Evolutionary conservation across 2,797 vertebrate species (phyloP), one percentile per base, ranked within the genome.

Genomic region (Cynodonichthys magdalenae): DNA sequence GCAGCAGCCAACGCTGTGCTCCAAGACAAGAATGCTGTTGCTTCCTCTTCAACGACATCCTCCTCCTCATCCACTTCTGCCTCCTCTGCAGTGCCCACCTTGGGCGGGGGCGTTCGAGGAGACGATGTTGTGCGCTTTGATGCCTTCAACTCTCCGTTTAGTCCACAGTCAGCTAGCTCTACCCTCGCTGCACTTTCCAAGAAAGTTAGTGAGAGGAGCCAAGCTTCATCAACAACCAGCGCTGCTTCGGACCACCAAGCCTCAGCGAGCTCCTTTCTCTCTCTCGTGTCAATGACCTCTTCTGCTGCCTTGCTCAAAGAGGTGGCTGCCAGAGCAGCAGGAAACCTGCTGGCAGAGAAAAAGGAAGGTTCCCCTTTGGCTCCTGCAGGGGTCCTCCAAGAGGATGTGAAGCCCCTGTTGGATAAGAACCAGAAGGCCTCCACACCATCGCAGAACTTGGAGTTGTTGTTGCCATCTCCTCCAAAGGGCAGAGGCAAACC

Each of bases 301-400:
- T 99, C 98, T 0, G 97, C 98, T 59, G 97, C 98, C 74, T 95
- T 99, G 75, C 95, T 99, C 85, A 99, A 99, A 85, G 98, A 99
- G 91, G 98, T 99, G 79, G 98, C 98, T 11, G 98, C 98, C 29
- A 95, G 98, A 83, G 98, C 97, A 49, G 96, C 98, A 0, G 97
- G 98, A 76, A 98, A 94, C 82, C 94, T 99, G 47, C 90, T 99
- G 81, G 95, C 94, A 8, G 98, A 98, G 84, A 98, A 97, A 83
- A 96, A 96, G 83, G 95, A 98, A 6, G 90, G 95, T 39, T 88
- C 88, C 24, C 86, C 88, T 1, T 68, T 89, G 81, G 51, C 69
- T 15, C 56, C 66, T 7, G 56, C 81, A 24, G 86, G 80, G 34
- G 77, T 85, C 82, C 88, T 90, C 80, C 90, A 92, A 83, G 97